A percentile compares a stretch with the other conserved stretches of the same genome.
Evolutionary conservation across 1,140 invertebrate species (phyloP).

Genomic region (Drosophila pseudoobscura): DNA sequence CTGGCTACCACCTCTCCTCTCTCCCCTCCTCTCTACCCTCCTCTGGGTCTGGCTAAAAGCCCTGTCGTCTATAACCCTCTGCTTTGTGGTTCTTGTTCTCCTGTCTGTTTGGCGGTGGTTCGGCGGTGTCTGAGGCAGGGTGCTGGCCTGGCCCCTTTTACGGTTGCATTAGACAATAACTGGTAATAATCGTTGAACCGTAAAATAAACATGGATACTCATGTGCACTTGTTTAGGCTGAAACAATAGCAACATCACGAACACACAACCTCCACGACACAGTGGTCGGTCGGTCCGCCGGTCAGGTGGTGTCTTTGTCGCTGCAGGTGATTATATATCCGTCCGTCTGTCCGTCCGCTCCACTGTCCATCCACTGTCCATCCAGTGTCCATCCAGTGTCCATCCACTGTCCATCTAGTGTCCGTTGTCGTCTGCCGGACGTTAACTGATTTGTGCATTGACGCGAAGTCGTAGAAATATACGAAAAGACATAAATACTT

Average conservation of each 20-base stretch:
- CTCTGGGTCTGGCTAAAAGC: too few relatives aligned
- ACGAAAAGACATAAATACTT: conserved; percentile 71
- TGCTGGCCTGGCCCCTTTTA: conserved; percentile 59
- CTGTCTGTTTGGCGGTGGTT: conserved; percentile 16
- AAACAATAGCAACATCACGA: conserved; percentile 50
- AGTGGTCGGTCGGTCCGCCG: conserved; percentile 43
- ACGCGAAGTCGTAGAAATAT: conserved; percentile 80
- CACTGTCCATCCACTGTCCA: conserved; percentile 5
- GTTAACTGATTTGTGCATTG: conserved; percentile 80
- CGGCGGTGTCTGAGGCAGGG: background rate
- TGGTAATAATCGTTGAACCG: conserved; percentile 82
- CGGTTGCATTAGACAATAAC: conserved; percentile 77
- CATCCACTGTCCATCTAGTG: conserved; percentile 15
- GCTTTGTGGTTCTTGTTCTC: conserved; percentile 60
- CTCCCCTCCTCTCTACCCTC: background rate
- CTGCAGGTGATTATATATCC: conserved; percentile 56
- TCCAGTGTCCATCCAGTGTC: background rate
- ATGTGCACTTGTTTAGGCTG: conserved; percentile 76
- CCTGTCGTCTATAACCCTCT: conserved; percentile 2
- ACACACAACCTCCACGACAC: conserved; percentile 13
- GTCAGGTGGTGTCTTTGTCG: conserved; percentile 53
- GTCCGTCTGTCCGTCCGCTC: conserved; percentile 17
- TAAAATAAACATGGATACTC: conserved; percentile 81
- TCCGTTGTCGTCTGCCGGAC: conserved; percentile 56
- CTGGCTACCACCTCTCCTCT: conserved; percentile 4